These are phyloP conservation scores for Nettapus auritus DNA, from an alignment of 2,113 vertebrate species.

Conservation along the genomic window DNA sequence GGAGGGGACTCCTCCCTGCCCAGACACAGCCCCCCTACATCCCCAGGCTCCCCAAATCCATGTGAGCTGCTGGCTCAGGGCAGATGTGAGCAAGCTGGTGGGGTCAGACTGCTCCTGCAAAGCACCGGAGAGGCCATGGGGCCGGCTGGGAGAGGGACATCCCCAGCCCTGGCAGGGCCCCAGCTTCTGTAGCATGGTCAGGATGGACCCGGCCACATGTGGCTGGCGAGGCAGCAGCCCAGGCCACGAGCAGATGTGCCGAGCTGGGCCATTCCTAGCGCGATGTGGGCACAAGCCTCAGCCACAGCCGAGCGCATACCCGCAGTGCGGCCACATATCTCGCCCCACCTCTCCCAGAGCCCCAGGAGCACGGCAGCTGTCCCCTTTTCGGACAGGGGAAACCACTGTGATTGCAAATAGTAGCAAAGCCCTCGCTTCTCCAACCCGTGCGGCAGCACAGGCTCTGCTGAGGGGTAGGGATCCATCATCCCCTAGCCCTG, in stretches of 20 bases:
- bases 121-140: not conserved
- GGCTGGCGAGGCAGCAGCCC: not conserved
- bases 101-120: not conserved
- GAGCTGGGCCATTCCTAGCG: not conserved
- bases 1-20: not conserved
- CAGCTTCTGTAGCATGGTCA: not conserved
- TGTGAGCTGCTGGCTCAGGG: not conserved
- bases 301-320: not conserved
- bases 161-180: not conserved
- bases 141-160: not conserved
- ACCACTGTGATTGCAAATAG: not conserved
- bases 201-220: not conserved
- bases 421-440: not conserved
- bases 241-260: not conserved
- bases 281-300: not conserved
- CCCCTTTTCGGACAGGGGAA: not conserved
- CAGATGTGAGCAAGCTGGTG: not conserved
- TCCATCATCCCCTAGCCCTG: not conserved
- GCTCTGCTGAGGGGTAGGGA: not conserved
- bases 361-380: not conserved
- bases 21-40: not conserved
- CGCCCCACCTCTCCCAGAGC: not conserved
- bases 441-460: not conserved
- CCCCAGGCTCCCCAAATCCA: not conserved
- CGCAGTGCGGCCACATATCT: fast-evolving